Conservation (phyloP, 2,113 vertebrate genomes). For the Chrysochloris asiatica region DNA sequence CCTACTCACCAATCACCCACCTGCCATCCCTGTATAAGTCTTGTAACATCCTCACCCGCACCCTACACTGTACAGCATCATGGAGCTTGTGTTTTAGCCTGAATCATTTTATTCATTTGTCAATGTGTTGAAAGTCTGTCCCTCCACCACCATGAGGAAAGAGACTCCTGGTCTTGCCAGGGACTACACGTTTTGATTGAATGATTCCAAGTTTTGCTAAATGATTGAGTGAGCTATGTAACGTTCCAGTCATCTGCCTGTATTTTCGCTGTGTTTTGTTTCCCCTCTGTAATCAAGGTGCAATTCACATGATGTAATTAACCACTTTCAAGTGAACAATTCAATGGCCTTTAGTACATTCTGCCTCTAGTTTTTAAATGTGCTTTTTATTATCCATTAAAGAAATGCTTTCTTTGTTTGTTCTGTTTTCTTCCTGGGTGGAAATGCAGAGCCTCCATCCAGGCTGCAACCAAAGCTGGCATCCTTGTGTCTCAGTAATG, state of each 20-base stretch:
- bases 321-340: background rate
- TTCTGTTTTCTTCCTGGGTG: background rate
- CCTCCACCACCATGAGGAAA: background rate
- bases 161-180: fast-evolving
- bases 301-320: background rate
- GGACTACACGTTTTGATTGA: too few species aligned
- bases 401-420: background rate
- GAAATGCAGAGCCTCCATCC: background rate
- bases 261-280: too few species aligned
- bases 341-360: background rate
- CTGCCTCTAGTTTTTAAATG: background rate
- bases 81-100: background rate
- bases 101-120: background rate
- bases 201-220: background rate
- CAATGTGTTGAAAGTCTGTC: background rate
- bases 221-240: fast-evolving
- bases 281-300: background rate
- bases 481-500: fast-evolving
- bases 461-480: background rate
- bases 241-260: background rate
- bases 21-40: background rate
- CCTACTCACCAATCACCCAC: background rate
- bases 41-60: fast-evolving
- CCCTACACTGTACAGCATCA: too few species aligned
- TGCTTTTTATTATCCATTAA: background rate